Conservation (phyloP, 2,888 invertebrate species). For the Eupithecia insigniata region DNA sequence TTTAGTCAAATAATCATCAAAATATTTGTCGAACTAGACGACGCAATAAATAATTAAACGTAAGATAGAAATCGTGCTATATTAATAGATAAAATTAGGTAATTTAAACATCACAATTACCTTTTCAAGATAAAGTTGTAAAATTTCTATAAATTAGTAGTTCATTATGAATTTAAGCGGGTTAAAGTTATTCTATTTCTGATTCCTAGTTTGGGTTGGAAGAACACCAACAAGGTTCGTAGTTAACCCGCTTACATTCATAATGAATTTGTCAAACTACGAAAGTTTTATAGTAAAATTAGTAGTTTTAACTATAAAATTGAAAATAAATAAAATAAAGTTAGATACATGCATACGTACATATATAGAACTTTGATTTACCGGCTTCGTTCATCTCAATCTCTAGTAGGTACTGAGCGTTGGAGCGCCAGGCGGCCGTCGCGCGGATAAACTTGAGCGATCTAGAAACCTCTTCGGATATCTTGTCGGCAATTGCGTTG, state of each 20-base stretch:
- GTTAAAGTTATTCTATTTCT: too few species aligned
- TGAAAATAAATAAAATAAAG: neutral
- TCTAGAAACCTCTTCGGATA: conserved; percentile 74
- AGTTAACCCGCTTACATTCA: too few species aligned
- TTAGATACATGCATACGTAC: conserved; percentile 44
- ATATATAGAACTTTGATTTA: conserved; percentile 50
- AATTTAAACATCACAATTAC: neutral
- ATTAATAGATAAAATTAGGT: neutral
- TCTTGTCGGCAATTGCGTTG: conserved; percentile 62
- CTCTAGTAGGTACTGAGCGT: conserved; percentile 76
- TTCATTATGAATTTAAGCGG: too few species aligned
- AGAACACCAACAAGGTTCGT: too few species aligned
- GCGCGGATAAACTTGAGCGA: conserved; percentile 74
- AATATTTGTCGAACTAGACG: neutral
- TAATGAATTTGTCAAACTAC: too few species aligned
- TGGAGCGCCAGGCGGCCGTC: conserved; percentile 73
- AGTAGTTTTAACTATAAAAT: neutral
- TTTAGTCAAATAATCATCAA: neutral
- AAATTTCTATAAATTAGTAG: neutral
- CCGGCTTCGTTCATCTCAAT: conserved; percentile 77
- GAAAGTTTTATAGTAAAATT: too few species aligned
- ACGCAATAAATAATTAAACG: neutral
- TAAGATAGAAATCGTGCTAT: neutral
- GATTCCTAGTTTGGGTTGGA: too few species aligned
- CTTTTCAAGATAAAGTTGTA: neutral